A percentile compares a stretch with the other conserved stretches of the same genome.
phyloP scores from a whole-genome alignment of 2,888 invertebrate genomes.

The Oegoconia quadripuncta region DNA sequence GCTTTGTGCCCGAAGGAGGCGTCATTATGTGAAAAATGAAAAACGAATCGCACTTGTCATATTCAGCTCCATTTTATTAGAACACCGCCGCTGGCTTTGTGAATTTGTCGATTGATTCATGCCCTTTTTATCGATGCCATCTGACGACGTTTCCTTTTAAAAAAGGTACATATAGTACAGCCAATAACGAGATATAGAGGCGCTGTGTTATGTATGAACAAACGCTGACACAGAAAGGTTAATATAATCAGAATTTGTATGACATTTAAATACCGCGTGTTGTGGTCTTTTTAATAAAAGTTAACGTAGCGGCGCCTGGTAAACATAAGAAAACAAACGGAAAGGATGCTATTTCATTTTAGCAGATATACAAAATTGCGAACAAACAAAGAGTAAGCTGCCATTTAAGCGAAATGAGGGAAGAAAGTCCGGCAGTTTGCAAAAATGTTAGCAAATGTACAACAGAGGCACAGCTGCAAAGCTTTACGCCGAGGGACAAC shows the following conservation, averaged over 20 bases:
- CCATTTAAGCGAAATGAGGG: conserved; percentile 13
- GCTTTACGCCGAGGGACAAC: conserved; percentile 19
- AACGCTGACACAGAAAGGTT: too few species aligned
- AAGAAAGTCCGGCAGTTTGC: conserved; percentile 16
- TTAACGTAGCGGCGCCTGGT: too few species aligned
- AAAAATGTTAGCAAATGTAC: conserved; percentile 20
- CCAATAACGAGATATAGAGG: too few species aligned
- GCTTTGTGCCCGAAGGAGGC: conserved; percentile 58
- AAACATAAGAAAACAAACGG: neutral
- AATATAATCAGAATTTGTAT: too few species aligned
- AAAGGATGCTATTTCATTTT: neutral
- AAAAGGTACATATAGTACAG: neutral
- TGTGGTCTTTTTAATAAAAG: too few species aligned
- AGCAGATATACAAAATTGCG: conserved; percentile 1
- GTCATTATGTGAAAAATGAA: conserved; percentile 73
- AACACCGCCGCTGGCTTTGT: conserved; percentile 32
- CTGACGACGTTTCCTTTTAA: conserved; percentile 5
- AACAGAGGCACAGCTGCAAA: conserved; percentile 24
- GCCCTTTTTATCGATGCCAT: conserved; percentile 21
- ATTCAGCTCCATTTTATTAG: conserved; percentile 51
- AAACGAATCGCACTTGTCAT: conserved; percentile 70
- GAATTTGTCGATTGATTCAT: conserved; percentile 38
- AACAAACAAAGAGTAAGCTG: conserved; percentile 8
- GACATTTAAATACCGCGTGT: too few species aligned
- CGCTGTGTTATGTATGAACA: too few species aligned